Conservation (phyloP, 2,797 vertebrate species). For the Darevskia nairensis region DNA sequence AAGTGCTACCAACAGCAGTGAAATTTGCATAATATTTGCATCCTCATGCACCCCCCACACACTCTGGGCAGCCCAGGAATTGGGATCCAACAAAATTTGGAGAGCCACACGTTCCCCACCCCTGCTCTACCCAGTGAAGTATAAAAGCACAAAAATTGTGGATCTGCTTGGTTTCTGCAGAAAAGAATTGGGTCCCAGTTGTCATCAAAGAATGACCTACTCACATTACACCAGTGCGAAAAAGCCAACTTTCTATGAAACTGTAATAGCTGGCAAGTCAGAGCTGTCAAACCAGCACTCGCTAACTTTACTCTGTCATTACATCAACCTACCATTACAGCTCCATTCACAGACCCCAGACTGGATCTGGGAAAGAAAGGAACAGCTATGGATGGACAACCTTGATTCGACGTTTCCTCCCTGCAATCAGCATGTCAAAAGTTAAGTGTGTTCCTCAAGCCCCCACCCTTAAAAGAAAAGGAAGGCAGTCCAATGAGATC, state of each 20-base stretch:
- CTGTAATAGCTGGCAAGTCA: not conserved
- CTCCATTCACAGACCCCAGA: slow-evolving; percentile 31
- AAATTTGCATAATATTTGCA: too few relatives aligned
- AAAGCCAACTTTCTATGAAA: slow-evolving; percentile 35
- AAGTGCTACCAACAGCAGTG: too few relatives aligned
- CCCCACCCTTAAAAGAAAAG: not conserved
- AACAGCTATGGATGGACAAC: slow-evolving; percentile 14
- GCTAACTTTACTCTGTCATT: slow-evolving; percentile 15
- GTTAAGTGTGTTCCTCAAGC: not conserved
- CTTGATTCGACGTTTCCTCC: not conserved
- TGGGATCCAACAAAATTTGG: too few relatives aligned
- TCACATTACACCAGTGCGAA: not conserved
- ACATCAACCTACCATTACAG: slow-evolving; percentile 14
- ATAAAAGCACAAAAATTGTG: not conserved
- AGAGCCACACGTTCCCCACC: too few relatives aligned
- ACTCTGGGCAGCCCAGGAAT: too few relatives aligned
- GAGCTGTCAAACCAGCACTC: slow-evolving; percentile 11
- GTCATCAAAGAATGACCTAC: not conserved
- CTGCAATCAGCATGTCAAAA: not conserved
- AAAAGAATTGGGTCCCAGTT: not conserved
- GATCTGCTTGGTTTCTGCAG: not conserved
- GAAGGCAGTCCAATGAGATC: not conserved
- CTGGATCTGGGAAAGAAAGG: slow-evolving; percentile 16
- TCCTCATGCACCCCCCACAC: too few relatives aligned
- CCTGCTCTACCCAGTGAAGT: not conserved